Base-by-base conservation (phyloP, 1,140 invertebrate species). In the Penaeus japonicus region DNA sequence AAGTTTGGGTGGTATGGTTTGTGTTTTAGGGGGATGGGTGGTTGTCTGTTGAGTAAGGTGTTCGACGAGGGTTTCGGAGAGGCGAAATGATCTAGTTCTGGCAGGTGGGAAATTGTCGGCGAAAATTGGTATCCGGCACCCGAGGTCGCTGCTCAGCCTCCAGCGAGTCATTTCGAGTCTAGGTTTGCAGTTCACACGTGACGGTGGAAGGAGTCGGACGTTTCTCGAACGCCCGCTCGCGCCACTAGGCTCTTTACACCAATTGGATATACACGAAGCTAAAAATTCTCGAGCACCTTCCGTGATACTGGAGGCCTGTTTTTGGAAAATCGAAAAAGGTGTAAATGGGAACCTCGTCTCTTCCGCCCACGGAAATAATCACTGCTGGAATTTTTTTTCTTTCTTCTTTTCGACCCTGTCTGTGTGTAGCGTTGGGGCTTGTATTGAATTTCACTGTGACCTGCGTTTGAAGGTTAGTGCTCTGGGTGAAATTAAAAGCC, bases 121-220 rank as follows among this genome's bases (percentile, higher is more conserved):
- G 22, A 24, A 54, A 79, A 24, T 17, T 79, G 22, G 20, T 53
- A 54, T 27, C 77, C 54, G 77, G 77, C 77, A 79, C n/a, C 77
- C 3, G 75, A 39, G 32, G 22, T 35, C 47, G 75, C 75, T 78
- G 75, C 77, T 79, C 77, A 79, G 77, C 77, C 77, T 79, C 77
- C 77, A 79, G 35, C 77, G 39, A 79, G 39, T 79, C 77, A 79
- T 79, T 79, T 79, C 39, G 39, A 79, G 77, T 79, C 39, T 79
- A 79, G 77, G 77, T 79, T 79, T 79, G 77, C 77, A 79, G 77
- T 79, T 79, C 77, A 79, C 77, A 79, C 77, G 77, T 79, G 77
- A 79, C 77, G 77, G 77, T 79, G 77, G 20, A 53, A 53, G 77
- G 77, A n/a, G 77, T 24, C n/a, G 77, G 77, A 79, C 77, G 17